phyloP scores from a whole-genome alignment of 2,888 invertebrate species.

The Amblyjoppa proteus region DNA sequence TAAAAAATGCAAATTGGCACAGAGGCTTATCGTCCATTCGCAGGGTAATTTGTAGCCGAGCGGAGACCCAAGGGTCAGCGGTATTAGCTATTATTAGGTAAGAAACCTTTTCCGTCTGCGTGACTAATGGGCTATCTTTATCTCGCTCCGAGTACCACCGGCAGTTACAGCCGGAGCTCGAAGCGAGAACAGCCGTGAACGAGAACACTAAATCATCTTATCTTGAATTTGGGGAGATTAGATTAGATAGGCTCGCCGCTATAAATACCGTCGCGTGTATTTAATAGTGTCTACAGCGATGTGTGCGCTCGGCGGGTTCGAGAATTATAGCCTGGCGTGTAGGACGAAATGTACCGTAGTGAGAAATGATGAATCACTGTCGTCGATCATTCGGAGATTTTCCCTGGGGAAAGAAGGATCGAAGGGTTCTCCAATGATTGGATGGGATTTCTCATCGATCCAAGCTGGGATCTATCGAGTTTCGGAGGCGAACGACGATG shows the following conservation, averaged over 20 bases:
- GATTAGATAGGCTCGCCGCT: constrained; percentile 66
- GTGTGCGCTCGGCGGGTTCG: constrained; percentile 1
- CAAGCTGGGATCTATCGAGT: not conserved
- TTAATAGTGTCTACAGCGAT: constrained; percentile 2
- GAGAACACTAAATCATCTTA: constrained; percentile 72
- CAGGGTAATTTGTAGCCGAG: not conserved
- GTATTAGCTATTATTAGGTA: constrained; percentile 13
- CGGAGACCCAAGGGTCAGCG: not conserved
- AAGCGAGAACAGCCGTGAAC: constrained; percentile 25
- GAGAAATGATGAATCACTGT: constrained; percentile 36
- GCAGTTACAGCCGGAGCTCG: not conserved
- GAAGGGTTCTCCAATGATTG: not conserved
- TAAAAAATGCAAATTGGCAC: not conserved
- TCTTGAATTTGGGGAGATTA: constrained; percentile 74
- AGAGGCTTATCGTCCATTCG: not conserved
- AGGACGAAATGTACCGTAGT: constrained; percentile 6
- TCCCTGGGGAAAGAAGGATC: not conserved
- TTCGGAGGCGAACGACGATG: not conserved
- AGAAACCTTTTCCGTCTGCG: constrained; percentile 40
- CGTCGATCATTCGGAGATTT: constrained; percentile 18
- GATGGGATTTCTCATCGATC: not conserved
- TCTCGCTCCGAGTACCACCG: constrained; percentile 63
- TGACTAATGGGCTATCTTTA: constrained; percentile 65
- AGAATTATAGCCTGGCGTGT: constrained; percentile 16
- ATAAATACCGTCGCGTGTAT: constrained; percentile 32